Evolutionary conservation across 2,888 invertebrate genomes (phyloP).

Genomic region (Amblyjoppa fuscipennis): DNA sequence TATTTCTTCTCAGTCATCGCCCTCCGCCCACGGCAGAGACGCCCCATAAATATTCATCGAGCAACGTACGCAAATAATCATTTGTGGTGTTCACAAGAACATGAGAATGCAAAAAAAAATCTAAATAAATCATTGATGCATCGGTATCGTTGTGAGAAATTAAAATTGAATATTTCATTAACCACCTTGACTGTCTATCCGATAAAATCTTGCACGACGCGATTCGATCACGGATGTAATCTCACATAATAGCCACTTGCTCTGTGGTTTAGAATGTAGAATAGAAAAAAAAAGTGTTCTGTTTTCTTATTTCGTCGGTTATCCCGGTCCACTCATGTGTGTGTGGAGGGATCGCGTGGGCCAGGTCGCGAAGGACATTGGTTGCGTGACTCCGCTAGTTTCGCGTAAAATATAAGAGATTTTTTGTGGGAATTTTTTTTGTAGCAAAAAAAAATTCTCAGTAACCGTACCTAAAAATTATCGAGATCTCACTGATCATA

Average conservation of each 20-base stretch:
- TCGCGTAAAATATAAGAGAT: neutral
- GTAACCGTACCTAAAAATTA: no score
- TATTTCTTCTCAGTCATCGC: conserved; percentile 32
- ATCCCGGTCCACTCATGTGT: neutral
- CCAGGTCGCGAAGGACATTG: neutral
- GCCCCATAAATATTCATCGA: conserved; percentile 19
- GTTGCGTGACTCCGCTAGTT: neutral
- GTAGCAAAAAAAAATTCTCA: neutral
- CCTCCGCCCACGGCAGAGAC: conserved; percentile 17
- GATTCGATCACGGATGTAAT: conserved; percentile 62
- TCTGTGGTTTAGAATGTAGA: neutral
- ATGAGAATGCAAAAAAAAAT: conserved; percentile 33
- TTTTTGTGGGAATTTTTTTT: neutral
- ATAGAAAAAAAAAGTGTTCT: neutral
- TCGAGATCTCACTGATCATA: no score
- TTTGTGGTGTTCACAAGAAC: neutral
- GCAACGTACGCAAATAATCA: conserved; percentile 24
- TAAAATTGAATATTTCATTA: conserved; percentile 34
- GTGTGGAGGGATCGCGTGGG: neutral
- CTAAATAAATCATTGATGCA: conserved; percentile 7
- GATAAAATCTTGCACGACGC: conserved; percentile 49
- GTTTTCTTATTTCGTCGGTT: neutral
- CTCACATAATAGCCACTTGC: neutral
- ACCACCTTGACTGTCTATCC: conserved; percentile 44
- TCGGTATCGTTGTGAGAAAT: conserved; percentile 5